Base-by-base conservation (phyloP, 2,888 invertebrate genomes). In the Aelia acuminata region DNA sequence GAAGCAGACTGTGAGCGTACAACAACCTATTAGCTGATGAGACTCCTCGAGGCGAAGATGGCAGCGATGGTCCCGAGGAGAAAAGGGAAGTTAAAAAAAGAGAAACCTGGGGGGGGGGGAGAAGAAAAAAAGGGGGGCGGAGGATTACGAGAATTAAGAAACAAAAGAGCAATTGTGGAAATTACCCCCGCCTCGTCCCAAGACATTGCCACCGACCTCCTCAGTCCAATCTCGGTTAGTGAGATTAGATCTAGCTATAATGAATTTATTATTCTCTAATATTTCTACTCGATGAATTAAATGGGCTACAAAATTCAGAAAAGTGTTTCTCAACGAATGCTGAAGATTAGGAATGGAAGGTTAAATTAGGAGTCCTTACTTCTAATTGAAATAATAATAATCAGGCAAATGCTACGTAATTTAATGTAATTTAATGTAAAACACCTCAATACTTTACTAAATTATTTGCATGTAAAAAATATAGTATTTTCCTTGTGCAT, bases 81-180 rank as follows among this genome's bases (percentile, higher is more conserved):
- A 18, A 87, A 39, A 47, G n/a, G 48, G 48, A 39, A 4, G 11
- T 49, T 49, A 35, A 85, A 85, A 35, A 20, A 18, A 49, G 15
- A 53, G 35, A 5, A 39, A 5, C 10, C 8, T 1, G 10, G 49
- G 13, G 49, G 26, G 43, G 26, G 22, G 5, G 5, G 47, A 15
- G 39, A 8, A 20, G 31, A 31, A n/a, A 7, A 22, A 15, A 10
- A 31, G 43, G 13, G 49, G 43, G 63, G 20, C 1, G 50, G 20
- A 47, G 87, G 57, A 87, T 87, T 87, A 87, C 53, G 57, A 87
- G 87, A 87, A 87, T 87, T 87, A 70, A 70, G 70, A 87, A 87
- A 87, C 87, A 87, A 87, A 87, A 57, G 63, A 87, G 87, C 87
- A 87, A 87, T 87, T 87, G 35, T 35, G 87, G 47, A 87, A 87